phyloP scores from a whole-genome alignment of 1,140 invertebrate genomes.

The Drosophila funebris region DNA sequence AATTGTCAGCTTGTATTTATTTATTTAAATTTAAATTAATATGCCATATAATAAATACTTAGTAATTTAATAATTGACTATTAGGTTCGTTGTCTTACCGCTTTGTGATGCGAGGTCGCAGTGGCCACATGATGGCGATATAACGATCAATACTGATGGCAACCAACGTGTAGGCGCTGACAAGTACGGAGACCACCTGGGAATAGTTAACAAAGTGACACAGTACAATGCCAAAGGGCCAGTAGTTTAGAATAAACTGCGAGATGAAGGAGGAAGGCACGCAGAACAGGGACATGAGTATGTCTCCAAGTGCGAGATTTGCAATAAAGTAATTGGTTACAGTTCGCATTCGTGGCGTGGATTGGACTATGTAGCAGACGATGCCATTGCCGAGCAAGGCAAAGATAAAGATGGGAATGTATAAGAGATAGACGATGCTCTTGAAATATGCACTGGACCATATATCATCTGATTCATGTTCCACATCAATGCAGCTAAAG shows the following conservation, averaged over 20 bases:
- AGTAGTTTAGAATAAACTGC: constrained; percentile 89
- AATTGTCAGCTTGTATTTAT: constrained; percentile 22
- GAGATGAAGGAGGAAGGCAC: constrained; percentile 94
- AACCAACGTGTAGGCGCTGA: constrained; percentile 93
- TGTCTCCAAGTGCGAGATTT: constrained; percentile 93
- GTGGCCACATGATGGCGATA: constrained; percentile 94
- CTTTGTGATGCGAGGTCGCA: constrained; percentile 91
- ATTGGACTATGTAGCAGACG: constrained; percentile 92
- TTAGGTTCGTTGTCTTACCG: constrained; percentile 84
- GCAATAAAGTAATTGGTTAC: constrained; percentile 95
- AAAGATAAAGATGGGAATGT: constrained; percentile 89
- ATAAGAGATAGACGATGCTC: constrained; percentile 88
- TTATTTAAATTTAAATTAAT: neutral
- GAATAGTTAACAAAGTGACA: constrained; percentile 92
- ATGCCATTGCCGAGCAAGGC: constrained; percentile 91
- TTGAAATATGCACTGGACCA: constrained; percentile 85
- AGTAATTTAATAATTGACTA: neutral
- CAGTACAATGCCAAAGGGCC: constrained; percentile 92
- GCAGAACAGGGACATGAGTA: constrained; percentile 93
- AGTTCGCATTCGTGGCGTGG: constrained; percentile 91
- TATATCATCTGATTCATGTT: constrained; percentile 54
- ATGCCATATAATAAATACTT: neutral
- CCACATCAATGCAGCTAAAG: constrained; percentile 55
- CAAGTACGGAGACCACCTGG: constrained; percentile 91
- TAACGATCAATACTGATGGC: constrained; percentile 94